Base-by-base conservation (phyloP, 2,113 vertebrate genomes). In the Leucopsar rothschildi region DNA sequence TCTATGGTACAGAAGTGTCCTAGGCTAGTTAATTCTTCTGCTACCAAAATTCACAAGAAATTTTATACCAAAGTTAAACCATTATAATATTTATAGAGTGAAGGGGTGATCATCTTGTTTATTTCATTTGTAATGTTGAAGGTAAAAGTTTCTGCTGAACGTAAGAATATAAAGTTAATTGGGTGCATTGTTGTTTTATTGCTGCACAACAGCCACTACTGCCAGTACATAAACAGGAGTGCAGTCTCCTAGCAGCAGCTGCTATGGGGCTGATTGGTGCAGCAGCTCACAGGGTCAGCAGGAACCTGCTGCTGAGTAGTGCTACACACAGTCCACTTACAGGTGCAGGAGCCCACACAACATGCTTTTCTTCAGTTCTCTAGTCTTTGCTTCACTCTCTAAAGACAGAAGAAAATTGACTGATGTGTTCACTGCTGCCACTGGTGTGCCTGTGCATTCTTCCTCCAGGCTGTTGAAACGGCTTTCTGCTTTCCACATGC, bases 201-300 rank as follows among this genome's bases (percentile, higher is more conserved):
- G 45, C 33, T 27, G 69, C 49, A 44, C 64, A 65, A 2, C 37
- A 44, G 44, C 27, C 13, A 3, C 55, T 42, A 2, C 33, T 55
- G 76, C 33, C 45, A 22, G 1, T 4, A 31, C 39, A 33, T 10
- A 15, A 42, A 31, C 7, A 10, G 0, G 5, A 23, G 35, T 11
- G 18, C 55, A 18, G 40, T 11, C 23, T 73, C 31, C 17, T 10
- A 31, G 24, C 47, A 21, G 14, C 7, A 39, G 45, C 10, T 45
- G 31, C 33, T 25, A 0, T 4, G 1, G 19, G 42, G 63, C 7
- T 20, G 24, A 39, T 0, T 3, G 9, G 25, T 47, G n/a, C 53
- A 29, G 53, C 28, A 52, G 27, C 49, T 33, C 39, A 56, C 37
- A 24, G 7, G 15, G 11, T 11, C 39, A 45, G 47, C 0, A 31